Conservation (phyloP, 2,888 invertebrate species). For the Emesis castigata region DNA sequence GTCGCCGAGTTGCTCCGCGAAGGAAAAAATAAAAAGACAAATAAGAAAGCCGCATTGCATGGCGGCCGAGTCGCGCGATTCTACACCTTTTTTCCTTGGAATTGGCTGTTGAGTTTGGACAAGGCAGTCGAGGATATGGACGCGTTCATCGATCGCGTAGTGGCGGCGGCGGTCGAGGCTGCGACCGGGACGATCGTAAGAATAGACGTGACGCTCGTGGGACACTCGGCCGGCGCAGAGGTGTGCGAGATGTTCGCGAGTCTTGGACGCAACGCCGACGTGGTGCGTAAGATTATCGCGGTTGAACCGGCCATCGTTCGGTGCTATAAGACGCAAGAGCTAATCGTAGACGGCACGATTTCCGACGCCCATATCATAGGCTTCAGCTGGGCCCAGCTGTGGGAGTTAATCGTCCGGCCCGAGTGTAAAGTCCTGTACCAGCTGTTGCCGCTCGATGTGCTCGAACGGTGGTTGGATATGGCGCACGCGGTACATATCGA, state of each 20-base stretch:
- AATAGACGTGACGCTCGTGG: neutral
- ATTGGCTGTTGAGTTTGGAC: slow-evolving; percentile 13
- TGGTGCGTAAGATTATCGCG: slow-evolving; percentile 7
- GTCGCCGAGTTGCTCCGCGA: neutral
- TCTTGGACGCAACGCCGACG: neutral
- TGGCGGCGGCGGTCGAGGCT: slow-evolving; percentile 1
- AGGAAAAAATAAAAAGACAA: neutral
- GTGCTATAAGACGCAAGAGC: slow-evolving; percentile 2
- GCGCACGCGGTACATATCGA: slow-evolving; percentile 6
- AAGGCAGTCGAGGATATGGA: slow-evolving; percentile 14
- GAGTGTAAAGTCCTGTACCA: slow-evolving; percentile 6
- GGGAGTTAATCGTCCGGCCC: neutral
- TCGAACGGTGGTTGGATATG: slow-evolving; percentile 8
- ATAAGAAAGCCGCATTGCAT: neutral
- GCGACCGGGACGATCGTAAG: slow-evolving; percentile 13
- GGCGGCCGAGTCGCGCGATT: slow-evolving; percentile 7
- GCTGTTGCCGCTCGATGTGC: neutral
- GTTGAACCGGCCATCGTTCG: slow-evolving; percentile 7
- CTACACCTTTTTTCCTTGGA: slow-evolving; percentile 5
- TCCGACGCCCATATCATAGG: slow-evolving; percentile 1
- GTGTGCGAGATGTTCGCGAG: slow-evolving; percentile 6
- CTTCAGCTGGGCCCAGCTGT: slow-evolving; percentile 8
- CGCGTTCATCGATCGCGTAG: slow-evolving; percentile 9
- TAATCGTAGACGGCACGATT: slow-evolving; percentile 7
- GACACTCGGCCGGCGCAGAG: slow-evolving; percentile 4